Base-by-base conservation (phyloP, 2,113 vertebrate genomes). In the Trichomycterus rosablanca region DNA sequence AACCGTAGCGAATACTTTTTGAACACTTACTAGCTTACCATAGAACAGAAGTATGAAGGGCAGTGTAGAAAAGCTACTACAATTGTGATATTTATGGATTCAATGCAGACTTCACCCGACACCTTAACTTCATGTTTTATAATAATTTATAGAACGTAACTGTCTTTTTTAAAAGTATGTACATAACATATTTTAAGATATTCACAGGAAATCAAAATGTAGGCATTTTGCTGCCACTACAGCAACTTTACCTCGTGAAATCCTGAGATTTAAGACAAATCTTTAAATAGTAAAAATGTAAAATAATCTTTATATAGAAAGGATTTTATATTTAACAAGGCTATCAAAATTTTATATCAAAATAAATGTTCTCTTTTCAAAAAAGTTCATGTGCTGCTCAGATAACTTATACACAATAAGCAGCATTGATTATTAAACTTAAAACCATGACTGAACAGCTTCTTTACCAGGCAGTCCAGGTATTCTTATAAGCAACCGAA, bases 141-240 rank as follows among this genome's bases (percentile, higher is more conserved):
- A 87, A 88, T 87, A 87, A 88, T 84, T 87, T 86, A 87, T 73
- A 83, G 82, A 85, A 86, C 60, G 72, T 74, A 83, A 80, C 68
- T 56, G 72, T 79, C 72, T 84, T 83, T 80, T 71, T 57, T 71
- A 58, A 66, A 78, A 77, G 85, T 86, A 86, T 86, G 77, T 87
- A 88, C 81, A 87, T 84, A 87, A 76, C 85, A 86, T 86, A 87
- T 75, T 86, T 81, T 84, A 84, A 85, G 84, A 88, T 88, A 85
- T 89, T 87, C 84, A 89, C 83, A 87, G 83, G 82, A 83, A 84
- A 81, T 87, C 77, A 76, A 78, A 75, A 81, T 76, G 80, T 77
- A 85, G 85, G 85, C 82, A 86, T 81, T 80, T 83, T 72, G 78
- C 76, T 78, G 84, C 71, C 59, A 44, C 63, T 67, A 74, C 74